Percentiles rank a stretch among this genome's conserved stretches.
Evolutionary conservation across 1,140 invertebrate genomes (phyloP).

Genomic region (Diabrotica virgifera): DNA sequence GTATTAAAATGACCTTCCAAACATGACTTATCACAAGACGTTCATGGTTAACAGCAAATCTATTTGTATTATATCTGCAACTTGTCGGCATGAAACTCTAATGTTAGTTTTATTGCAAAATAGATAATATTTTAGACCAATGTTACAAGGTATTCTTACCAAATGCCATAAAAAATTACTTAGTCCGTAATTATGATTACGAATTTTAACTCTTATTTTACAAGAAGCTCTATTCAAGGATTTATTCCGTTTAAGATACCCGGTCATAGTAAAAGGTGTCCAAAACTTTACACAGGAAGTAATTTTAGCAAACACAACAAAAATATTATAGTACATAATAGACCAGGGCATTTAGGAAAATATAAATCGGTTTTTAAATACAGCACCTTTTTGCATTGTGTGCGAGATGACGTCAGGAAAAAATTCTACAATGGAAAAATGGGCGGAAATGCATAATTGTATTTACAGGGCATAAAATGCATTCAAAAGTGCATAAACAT

Average conservation of each 20-base stretch:
- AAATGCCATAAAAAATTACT: conserved; percentile 3
- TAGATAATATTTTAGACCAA: conserved; percentile 7
- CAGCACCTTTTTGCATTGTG: too few species aligned
- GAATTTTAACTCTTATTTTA: neutral
- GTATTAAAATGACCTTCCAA: neutral
- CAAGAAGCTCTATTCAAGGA: too few species aligned
- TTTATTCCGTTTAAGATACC: neutral
- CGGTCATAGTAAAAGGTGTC: neutral
- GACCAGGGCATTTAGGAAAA: too few species aligned
- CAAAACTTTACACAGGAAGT: neutral
- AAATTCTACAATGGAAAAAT: too few species aligned
- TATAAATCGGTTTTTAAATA: too few species aligned
- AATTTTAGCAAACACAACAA: neutral
- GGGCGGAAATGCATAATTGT: too few species aligned
- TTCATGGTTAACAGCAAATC: neutral
- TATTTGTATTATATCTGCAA: neutral
- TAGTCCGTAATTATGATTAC: neutral
- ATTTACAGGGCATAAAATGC: too few species aligned
- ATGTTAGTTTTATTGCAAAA: neutral
- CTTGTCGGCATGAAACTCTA: neutral
- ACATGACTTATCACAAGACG: neutral
- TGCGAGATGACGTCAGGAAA: too few species aligned
- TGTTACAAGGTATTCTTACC: conserved; percentile 10
- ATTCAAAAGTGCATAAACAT: too few species aligned
- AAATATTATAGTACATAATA: neutral